Evolutionary conservation across 2,888 invertebrate species (phyloP).

Genomic region (Kuschelorhynchus macadamiae): DNA sequence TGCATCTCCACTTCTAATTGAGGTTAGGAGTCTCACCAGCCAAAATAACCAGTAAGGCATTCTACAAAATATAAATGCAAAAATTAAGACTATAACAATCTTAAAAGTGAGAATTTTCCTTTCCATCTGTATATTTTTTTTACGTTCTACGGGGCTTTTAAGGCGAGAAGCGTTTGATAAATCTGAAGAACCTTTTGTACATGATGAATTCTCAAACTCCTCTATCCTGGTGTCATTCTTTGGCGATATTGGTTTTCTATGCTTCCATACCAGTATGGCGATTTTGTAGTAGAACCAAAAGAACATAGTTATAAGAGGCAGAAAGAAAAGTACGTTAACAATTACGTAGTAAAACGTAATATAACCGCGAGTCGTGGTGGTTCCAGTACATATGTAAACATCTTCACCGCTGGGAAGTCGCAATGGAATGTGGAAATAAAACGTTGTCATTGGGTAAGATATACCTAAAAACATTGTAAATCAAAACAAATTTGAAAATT

Average conservation of each 20-base stretch:
- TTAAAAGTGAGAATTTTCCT: slow-evolving; percentile 73
- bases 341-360: slow-evolving; percentile 60
- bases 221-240: slow-evolving; percentile 51
- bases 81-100: slow-evolving; percentile 72
- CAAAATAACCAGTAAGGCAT: slow-evolving; percentile 71
- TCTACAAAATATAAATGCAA: slow-evolving; percentile 71
- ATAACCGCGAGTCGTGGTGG: slow-evolving; percentile 52
- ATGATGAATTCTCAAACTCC: slow-evolving; percentile 56
- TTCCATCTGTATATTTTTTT: slow-evolving; percentile 59
- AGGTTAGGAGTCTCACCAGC: slow-evolving; percentile 66
- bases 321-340: slow-evolving; percentile 66
- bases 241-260: slow-evolving; percentile 64
- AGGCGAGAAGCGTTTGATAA: slow-evolving; percentile 35
- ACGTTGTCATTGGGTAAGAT: slow-evolving; percentile 67
- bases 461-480: slow-evolving; percentile 64
- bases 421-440: slow-evolving; percentile 62
- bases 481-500: too few species aligned
- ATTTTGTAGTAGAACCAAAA: slow-evolving; percentile 71
- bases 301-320: slow-evolving; percentile 70
- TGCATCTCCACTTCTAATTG: slow-evolving; percentile 54
- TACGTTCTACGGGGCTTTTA: slow-evolving; percentile 42
- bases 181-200: slow-evolving; percentile 53
- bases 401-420: slow-evolving; percentile 51
- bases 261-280: slow-evolving; percentile 70
- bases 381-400: slow-evolving; percentile 58